Evolutionary conservation across 2,797 vertebrate genomes (phyloP).

Genomic region (Telmatherina bonti): DNA sequence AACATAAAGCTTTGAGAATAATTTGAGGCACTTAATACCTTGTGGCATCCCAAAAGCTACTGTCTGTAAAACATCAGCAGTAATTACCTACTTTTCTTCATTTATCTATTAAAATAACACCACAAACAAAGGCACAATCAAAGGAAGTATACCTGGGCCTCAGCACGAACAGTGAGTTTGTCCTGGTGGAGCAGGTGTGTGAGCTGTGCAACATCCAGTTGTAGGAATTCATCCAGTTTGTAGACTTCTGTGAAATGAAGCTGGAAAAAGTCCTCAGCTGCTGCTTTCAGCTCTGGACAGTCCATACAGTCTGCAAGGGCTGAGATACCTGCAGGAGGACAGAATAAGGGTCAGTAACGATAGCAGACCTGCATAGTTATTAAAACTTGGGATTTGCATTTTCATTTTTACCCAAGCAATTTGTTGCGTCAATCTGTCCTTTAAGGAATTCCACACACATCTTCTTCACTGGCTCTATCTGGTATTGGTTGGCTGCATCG

Average conservation of each 20-base stretch:
- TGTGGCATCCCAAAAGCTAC: too few species aligned
- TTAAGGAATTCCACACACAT: slow-evolving; percentile 99
- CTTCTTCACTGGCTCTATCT: slow-evolving; percentile 98
- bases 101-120: neutral
- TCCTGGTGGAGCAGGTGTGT: slow-evolving; percentile 96
- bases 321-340: slow-evolving; percentile 87
- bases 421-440: slow-evolving; percentile 97
- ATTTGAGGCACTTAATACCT: neutral
- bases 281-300: slow-evolving; percentile 93
- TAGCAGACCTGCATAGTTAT: neutral
- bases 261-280: slow-evolving; percentile 95
- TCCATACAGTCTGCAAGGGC: slow-evolving; percentile 95
- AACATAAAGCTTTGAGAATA: neutral
- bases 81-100: neutral
- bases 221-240: slow-evolving; percentile 97
- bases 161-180: slow-evolving; percentile 93
- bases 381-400: neutral
- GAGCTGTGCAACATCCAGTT: slow-evolving; percentile 93
- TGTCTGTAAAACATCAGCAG: neutral
- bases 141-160: slow-evolving; percentile 90
- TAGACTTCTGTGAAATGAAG: slow-evolving; percentile 98
- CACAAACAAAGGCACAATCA: neutral
- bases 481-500: slow-evolving; percentile 98
- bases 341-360: neutral
- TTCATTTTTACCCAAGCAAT: slow-evolving; percentile 91